Evolutionary conservation across 2,113 vertebrate genomes (phyloP).

Genomic region (Chlamydotis undulata): DNA sequence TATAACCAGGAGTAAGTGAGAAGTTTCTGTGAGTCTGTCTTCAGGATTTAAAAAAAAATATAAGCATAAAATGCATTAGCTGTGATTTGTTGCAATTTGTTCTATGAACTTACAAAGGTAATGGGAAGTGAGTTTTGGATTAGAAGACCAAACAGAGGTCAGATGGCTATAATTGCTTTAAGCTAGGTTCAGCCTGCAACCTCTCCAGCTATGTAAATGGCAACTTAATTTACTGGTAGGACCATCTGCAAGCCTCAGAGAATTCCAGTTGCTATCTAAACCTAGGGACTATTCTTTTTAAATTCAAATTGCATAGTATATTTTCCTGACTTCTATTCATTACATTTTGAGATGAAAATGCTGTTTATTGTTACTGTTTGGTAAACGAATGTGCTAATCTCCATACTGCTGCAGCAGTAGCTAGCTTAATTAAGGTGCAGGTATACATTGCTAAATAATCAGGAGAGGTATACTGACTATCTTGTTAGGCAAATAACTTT

Average conservation of each 20-base stretch:
- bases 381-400: neutral
- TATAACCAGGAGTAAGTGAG: neutral
- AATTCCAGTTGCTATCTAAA: neutral
- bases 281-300: neutral
- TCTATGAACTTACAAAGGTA: neutral
- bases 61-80: neutral
- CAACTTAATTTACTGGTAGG: neutral
- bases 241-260: neutral
- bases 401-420: neutral
- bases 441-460: neutral
- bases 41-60: neutral
- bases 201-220: neutral
- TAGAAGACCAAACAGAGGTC: neutral
- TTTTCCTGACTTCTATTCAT: neutral
- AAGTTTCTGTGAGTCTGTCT: neutral
- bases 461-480: neutral
- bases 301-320: neutral
- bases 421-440: slow-evolving; percentile 3
- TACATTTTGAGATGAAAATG: neutral
- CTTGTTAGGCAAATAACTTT: neutral
- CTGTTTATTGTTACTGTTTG: neutral
- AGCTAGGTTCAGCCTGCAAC: neutral
- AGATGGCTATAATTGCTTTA: neutral
- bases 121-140: neutral
- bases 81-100: neutral